Evolutionary conservation across 1,140 invertebrate genomes (phyloP).

Genomic region (Drosophila pseudoananassae): DNA sequence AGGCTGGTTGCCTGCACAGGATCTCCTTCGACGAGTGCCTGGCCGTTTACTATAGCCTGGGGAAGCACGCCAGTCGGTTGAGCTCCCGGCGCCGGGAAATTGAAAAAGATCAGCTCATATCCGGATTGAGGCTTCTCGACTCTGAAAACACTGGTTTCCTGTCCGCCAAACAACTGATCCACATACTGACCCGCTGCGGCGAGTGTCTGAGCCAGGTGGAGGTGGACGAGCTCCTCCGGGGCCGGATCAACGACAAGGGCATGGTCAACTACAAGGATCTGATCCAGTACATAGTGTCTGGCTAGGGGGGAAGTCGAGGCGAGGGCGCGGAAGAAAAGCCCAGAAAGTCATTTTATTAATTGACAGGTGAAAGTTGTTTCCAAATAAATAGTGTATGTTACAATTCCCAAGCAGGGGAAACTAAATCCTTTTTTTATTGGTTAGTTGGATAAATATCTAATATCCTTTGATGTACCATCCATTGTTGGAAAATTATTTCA

Average conservation of each 20-base stretch:
- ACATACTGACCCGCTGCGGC: slow-evolving; percentile 95
- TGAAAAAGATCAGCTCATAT: slow-evolving; percentile 51
- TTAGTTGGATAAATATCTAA: too few species aligned
- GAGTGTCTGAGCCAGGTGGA: slow-evolving; percentile 96
- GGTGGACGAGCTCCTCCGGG: slow-evolving; percentile 96
- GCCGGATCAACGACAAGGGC: slow-evolving; percentile 95
- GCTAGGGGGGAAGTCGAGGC: background rate
- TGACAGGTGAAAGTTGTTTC: slow-evolving; percentile 28
- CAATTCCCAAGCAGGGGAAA: slow-evolving; percentile 6
- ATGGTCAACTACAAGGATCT: slow-evolving; percentile 92
- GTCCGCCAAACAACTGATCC: slow-evolving; percentile 93
- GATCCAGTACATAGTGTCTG: slow-evolving; percentile 34
- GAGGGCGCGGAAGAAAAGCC: background rate
- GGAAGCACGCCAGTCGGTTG: background rate
- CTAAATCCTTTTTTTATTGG: background rate
- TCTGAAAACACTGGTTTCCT: slow-evolving; percentile 97
- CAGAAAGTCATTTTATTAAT: background rate
- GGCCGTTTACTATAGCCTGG: slow-evolving; percentile 44
- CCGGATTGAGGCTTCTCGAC: slow-evolving; percentile 90
- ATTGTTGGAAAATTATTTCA: background rate
- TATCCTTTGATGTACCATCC: background rate
- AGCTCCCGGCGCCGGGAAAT: background rate
- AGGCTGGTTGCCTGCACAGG: slow-evolving; percentile 17
- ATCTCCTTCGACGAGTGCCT: slow-evolving; percentile 57
- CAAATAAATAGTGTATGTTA: slow-evolving; percentile 21